Evolutionary conservation across 2,113 vertebrate genomes (phyloP).

Genomic region (Pavo muticus): DNA sequence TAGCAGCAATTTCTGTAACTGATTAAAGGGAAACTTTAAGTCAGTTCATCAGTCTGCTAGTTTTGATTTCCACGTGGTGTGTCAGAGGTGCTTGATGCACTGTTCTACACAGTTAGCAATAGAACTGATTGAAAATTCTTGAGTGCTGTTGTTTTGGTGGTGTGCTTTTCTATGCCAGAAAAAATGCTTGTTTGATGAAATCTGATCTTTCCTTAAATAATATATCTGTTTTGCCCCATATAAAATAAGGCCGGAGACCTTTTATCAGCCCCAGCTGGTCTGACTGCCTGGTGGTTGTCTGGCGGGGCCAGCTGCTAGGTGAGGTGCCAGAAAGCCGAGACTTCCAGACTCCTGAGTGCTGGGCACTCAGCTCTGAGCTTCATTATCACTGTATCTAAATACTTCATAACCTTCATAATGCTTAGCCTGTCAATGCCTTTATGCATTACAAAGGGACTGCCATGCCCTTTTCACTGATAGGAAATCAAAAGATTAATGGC

Average conservation of each 20-base stretch:
- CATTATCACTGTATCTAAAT: conserved; percentile 35
- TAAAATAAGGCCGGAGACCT: conserved; percentile 12
- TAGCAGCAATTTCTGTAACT: conserved; percentile 6
- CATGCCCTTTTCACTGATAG: not conserved
- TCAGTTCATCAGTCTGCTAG: not conserved
- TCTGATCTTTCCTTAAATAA: conserved; percentile 10
- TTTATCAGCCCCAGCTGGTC: not conserved
- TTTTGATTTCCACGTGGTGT: not conserved
- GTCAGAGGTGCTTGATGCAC: not conserved
- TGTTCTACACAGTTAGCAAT: not conserved
- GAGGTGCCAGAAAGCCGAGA: not conserved
- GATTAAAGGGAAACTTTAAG: conserved; percentile 27
- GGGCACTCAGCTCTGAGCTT: conserved; percentile 15
- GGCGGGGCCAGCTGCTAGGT: not conserved
- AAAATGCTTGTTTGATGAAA: conserved; percentile 1
- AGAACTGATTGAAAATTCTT: not conserved
- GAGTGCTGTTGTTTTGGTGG: not conserved
- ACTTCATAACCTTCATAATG: not conserved
- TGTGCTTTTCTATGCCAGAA: not conserved
- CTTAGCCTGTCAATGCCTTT: not conserved
- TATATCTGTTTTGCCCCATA: not conserved
- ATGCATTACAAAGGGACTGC: not conserved
- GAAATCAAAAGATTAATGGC: not conserved
- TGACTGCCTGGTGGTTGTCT: not conserved
- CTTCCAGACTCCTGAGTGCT: not conserved